Percentiles rank a stretch among this genome's conserved stretches.
These are phyloP conservation scores for Chrysolina haemoptera DNA, from an alignment of 2,888 invertebrate species.

Conservation along the genomic window DNA sequence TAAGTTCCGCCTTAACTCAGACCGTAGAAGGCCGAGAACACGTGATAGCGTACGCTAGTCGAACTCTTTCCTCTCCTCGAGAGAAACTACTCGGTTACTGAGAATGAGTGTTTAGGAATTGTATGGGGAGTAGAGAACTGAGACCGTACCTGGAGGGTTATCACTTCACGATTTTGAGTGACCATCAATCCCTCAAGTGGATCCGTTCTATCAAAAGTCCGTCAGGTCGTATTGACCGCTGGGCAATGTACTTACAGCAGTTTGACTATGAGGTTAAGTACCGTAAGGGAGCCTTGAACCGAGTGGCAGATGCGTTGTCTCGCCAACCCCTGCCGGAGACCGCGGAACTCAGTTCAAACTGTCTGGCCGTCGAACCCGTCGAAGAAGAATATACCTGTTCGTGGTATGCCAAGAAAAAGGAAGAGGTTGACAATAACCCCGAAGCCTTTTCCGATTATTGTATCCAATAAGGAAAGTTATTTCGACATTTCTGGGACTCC, in stretches of 20 bases:
- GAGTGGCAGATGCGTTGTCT: slow-evolving; percentile 49
- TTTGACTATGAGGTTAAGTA: slow-evolving; percentile 49
- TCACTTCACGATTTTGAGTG: slow-evolving; percentile 52
- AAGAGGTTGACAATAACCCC: background rate
- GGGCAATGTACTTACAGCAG: slow-evolving; percentile 31
- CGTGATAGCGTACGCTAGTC: slow-evolving; percentile 49
- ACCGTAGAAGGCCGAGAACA: slow-evolving; percentile 39
- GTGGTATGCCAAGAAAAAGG: slow-evolving; percentile 7
- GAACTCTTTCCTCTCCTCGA: slow-evolving; percentile 37
- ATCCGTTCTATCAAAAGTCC: slow-evolving; percentile 36
- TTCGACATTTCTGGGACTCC: slow-evolving; percentile 26
- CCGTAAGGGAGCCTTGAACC: slow-evolving; percentile 44
- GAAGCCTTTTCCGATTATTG: background rate
- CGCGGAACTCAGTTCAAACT: background rate
- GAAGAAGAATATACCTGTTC: background rate
- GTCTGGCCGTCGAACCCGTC: background rate
- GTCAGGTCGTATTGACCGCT: slow-evolving; percentile 31
- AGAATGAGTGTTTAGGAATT: slow-evolving; percentile 56
- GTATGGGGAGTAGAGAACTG: slow-evolving; percentile 55
- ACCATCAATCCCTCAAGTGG: slow-evolving; percentile 53
- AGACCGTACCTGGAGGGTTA: slow-evolving; percentile 43
- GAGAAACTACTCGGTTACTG: slow-evolving; percentile 49
- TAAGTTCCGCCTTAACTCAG: slow-evolving; percentile 53
- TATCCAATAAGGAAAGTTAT: slow-evolving; percentile 10
- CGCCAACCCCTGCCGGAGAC: slow-evolving; percentile 9